Evolutionary conservation across 2,888 invertebrate genomes (phyloP).

Genomic region (Dasysyrphus tricinctus): DNA sequence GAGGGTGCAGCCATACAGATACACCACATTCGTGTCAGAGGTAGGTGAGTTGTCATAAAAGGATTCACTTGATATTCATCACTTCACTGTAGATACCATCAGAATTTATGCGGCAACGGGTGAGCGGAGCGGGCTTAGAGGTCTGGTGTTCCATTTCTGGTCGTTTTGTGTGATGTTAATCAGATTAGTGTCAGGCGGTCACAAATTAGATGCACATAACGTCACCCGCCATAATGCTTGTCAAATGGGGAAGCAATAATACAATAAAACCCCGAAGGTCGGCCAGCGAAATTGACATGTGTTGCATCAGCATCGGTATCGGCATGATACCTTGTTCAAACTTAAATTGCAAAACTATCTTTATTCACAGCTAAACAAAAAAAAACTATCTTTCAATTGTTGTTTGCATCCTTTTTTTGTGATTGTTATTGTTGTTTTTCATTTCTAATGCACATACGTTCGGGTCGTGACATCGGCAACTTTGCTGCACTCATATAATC

Average conservation of each 20-base stretch:
- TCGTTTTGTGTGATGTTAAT: slow-evolving; percentile 81
- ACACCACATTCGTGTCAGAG: slow-evolving; percentile 36
- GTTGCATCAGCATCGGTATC: slow-evolving; percentile 40
- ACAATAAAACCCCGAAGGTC: slow-evolving; percentile 55
- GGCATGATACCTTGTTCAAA: slow-evolving; percentile 5
- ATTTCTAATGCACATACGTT: slow-evolving; percentile 68
- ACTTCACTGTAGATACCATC: slow-evolving; percentile 79
- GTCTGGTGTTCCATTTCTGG: slow-evolving; percentile 72
- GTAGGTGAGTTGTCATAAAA: slow-evolving; percentile 78
- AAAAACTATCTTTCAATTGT: slow-evolving; percentile 4
- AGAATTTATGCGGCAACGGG: slow-evolving; percentile 66
- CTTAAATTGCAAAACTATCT: slow-evolving; percentile 45
- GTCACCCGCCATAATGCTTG: slow-evolving; percentile 39
- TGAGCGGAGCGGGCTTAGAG: slow-evolving; percentile 16
- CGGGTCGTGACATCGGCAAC: slow-evolving; percentile 73
- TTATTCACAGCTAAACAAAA: neutral
- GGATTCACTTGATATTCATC: slow-evolving; percentile 83
- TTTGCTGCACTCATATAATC: slow-evolving; percentile 40
- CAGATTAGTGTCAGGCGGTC: slow-evolving; percentile 82
- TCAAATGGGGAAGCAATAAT: slow-evolving; percentile 64
- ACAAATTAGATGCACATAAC: slow-evolving; percentile 70
- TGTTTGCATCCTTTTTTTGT: slow-evolving; percentile 17
- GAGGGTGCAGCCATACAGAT: slow-evolving; percentile 75
- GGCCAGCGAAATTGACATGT: slow-evolving; percentile 41
- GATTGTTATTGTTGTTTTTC: neutral